These are phyloP conservation scores for Aricia artaxerxes DNA, from an alignment of 2,888 invertebrate species.

Conservation along the genomic window DNA sequence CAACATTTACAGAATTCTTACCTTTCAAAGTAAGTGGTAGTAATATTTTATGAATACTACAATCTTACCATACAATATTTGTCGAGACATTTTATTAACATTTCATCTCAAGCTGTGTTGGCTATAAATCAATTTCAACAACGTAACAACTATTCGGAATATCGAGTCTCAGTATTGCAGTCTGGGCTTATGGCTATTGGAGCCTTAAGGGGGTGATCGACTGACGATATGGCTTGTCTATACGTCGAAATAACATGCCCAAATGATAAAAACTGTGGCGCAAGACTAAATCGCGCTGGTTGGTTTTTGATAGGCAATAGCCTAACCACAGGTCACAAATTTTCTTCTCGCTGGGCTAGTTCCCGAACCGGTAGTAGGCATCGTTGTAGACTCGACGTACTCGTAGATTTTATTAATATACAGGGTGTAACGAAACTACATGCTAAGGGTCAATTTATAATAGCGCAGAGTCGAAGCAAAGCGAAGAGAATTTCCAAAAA, in stretches of 20 bases:
- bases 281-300: too few species aligned
- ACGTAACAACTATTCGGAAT: background rate
- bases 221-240: background rate
- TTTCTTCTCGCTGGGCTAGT: too few species aligned
- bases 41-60: background rate
- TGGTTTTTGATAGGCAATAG: too few species aligned
- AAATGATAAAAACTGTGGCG: background rate
- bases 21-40: background rate
- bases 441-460: too few species aligned
- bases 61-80: background rate
- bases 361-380: too few species aligned
- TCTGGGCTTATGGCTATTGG: background rate
- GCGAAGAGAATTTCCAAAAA: too few species aligned
- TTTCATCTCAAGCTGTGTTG: background rate
- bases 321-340: too few species aligned
- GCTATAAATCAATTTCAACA: background rate
- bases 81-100: background rate
- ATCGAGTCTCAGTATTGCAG: background rate
- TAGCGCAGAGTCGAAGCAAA: too few species aligned
- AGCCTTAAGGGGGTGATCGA: background rate
- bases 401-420: too few species aligned
- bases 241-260: background rate
- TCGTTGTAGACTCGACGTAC: too few species aligned
- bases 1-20: background rate
- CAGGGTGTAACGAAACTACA: too few species aligned